Evolutionary conservation across 2,797 vertebrate genomes (phyloP).

Genomic region (Mycteria americana): DNA sequence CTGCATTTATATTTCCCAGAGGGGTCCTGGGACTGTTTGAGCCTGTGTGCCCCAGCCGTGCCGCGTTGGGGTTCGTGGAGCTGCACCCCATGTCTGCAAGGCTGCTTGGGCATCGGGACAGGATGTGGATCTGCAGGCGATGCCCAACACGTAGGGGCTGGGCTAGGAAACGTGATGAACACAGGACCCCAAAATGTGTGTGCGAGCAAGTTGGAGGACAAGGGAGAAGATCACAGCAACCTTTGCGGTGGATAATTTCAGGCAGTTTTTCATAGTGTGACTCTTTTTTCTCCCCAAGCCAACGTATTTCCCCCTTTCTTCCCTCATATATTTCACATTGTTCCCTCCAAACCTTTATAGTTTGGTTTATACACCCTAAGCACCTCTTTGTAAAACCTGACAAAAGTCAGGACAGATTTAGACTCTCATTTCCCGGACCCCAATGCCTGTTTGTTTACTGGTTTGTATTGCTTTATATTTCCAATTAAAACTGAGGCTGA

Average conservation of each 20-base stretch:
- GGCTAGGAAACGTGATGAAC: neutral
- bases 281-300: rapidly evolving
- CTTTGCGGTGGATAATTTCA: neutral
- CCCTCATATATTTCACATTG: neutral
- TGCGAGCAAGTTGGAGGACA: neutral
- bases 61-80: rapidly evolving
- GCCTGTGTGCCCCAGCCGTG: neutral
- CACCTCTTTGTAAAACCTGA: neutral
- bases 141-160: rapidly evolving
- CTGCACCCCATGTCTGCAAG: neutral
- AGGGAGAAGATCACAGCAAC: neutral
- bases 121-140: neutral
- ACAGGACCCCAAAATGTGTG: neutral
- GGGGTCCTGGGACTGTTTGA: neutral
- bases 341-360: neutral
- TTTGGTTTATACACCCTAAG: neutral
- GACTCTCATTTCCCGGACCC: neutral
- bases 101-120: rapidly evolving
- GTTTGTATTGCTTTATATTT: constrained; percentile 10
- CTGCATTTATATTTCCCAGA: neutral
- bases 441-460: neutral
- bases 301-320: neutral
- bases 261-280: neutral
- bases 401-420: neutral
- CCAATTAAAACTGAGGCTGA: constrained; percentile 3